These are phyloP conservation scores for Cricetomys ansorgei DNA, from an alignment of 2,113 vertebrate species.

Conservation along the genomic window DNA sequence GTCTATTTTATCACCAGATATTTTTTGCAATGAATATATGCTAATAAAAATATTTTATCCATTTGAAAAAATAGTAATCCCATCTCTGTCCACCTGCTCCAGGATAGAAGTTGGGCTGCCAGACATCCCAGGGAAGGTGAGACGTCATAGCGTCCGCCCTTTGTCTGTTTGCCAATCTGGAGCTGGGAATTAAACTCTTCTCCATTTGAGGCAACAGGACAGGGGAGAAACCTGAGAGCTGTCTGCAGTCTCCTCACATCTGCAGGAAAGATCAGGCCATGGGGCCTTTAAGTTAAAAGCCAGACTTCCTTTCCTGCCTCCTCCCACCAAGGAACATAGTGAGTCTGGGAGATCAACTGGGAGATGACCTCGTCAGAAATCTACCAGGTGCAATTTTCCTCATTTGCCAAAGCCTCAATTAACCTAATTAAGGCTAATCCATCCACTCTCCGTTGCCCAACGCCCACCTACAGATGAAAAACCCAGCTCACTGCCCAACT, in stretches of 20 bases:
- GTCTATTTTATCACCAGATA: background rate
- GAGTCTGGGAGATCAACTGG: background rate
- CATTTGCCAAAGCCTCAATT: slow-evolving; percentile 44
- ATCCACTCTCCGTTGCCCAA: background rate
- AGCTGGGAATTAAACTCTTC: background rate
- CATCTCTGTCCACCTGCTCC: background rate
- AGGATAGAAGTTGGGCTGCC: background rate
- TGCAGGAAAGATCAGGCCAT: slow-evolving; percentile 29
- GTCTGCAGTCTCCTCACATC: background rate
- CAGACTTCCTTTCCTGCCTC: slow-evolving; percentile 31
- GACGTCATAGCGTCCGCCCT: background rate
- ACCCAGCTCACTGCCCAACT: background rate
- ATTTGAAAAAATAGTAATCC: background rate
- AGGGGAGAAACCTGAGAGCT: background rate
- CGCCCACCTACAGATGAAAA: background rate
- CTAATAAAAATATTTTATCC: background rate
- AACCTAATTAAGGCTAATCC: slow-evolving; percentile 45
- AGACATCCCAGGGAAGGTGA: background rate
- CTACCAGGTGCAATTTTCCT: background rate
- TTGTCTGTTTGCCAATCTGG: background rate
- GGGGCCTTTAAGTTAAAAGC: slow-evolving; percentile 15
- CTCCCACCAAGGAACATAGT: background rate
- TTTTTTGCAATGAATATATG: background rate
- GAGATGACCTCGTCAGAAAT: background rate
- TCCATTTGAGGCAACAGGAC: background rate